Percentiles rank a stretch among this genome's conserved stretches.
These are phyloP conservation scores for Lottia gigantea DNA, from an alignment of 2,888 invertebrate species.

Conservation along the genomic window DNA sequence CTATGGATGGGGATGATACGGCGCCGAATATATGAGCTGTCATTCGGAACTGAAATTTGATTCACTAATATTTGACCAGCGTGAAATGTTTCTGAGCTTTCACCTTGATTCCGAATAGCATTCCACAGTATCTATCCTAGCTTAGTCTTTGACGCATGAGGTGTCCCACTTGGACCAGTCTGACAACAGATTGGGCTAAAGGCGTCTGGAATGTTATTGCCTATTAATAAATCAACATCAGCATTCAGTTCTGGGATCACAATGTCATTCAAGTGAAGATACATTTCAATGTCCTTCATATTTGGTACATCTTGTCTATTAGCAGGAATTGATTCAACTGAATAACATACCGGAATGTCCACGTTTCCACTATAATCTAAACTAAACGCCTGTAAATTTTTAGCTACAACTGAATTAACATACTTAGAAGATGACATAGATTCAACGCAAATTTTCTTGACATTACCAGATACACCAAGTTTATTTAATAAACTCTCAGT, in stretches of 20 bases:
- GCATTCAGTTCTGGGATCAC: background rate
- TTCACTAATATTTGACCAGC: background rate
- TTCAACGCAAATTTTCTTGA: slow-evolving; percentile 13
- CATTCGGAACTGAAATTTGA: slow-evolving; percentile 16
- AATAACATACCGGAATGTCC: background rate
- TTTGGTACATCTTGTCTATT: background rate
- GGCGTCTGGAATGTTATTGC: background rate
- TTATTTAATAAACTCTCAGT: slow-evolving; percentile 1
- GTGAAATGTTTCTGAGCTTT: background rate
- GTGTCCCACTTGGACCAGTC: background rate
- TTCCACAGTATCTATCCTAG: background rate
- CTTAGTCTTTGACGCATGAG: background rate
- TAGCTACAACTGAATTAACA: background rate
- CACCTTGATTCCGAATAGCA: background rate
- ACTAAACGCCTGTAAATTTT: background rate
- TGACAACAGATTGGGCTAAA: background rate
- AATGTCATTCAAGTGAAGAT: background rate
- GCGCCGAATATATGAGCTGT: slow-evolving; percentile 23
- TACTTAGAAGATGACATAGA: slow-evolving; percentile 11
- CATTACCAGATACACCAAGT: slow-evolving; percentile 8
- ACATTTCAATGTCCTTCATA: background rate
- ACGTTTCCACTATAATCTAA: no score
- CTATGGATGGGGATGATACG: slow-evolving; percentile 16
- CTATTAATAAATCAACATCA: slow-evolving; percentile 3
- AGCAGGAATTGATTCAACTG: background rate